These are phyloP conservation scores for Stylophora pistillata DNA, from an alignment of 64 coral and sea anemone genomes.

Conservation along the genomic window DNA sequence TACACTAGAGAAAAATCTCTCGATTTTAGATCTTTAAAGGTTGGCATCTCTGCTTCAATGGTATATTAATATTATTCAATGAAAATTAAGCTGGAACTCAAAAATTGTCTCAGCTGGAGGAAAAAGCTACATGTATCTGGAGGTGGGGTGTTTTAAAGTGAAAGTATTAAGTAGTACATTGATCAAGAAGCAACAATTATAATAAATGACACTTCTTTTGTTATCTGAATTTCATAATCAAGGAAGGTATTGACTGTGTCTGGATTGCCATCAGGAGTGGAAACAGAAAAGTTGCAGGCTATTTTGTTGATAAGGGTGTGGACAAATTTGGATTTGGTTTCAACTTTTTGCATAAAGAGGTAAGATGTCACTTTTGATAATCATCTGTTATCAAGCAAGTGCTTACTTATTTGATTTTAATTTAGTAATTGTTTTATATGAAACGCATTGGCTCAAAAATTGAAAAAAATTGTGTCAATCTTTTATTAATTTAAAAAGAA, in stretches of 20 bases:
- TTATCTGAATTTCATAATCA: background rate
- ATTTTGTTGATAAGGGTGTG: slow-evolving; percentile 79
- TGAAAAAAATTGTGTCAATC: no score
- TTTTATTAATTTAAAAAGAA: no score
- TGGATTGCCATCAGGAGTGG: slow-evolving; percentile 76
- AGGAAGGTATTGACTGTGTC: slow-evolving; percentile 51
- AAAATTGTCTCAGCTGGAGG: background rate
- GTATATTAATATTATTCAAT: no score
- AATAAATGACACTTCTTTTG: background rate
- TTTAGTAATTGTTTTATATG: no score
- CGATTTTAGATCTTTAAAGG: no score
- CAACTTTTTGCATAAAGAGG: slow-evolving; percentile 92
- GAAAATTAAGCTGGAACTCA: no score
- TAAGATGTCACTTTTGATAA: no score
- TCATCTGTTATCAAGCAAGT: no score
- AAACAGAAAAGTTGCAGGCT: slow-evolving; percentile 75
- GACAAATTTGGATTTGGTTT: slow-evolving; percentile 83
- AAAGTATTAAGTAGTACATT: background rate
- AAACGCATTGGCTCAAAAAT: no score
- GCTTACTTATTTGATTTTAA: no score
- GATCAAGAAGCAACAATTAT: background rate
- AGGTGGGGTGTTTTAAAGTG: background rate
- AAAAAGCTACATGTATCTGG: background rate
- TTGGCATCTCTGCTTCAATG: no score
- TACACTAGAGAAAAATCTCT: background rate